phyloP scores from a whole-genome alignment of 2,888 invertebrate genomes.

The Drosophila formosana region DNA sequence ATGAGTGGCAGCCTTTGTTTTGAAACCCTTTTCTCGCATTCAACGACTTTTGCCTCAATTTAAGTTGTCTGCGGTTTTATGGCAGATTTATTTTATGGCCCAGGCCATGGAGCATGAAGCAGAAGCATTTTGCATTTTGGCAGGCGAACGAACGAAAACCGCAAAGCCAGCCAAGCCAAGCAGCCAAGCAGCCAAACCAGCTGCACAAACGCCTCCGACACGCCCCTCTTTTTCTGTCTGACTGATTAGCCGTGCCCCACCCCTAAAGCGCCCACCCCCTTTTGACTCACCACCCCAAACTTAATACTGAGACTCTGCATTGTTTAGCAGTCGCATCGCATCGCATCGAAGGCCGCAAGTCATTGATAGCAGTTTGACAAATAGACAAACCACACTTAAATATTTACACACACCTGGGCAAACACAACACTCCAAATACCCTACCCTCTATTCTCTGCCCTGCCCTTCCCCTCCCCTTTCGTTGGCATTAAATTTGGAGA shows the following conservation, averaged over 20 bases:
- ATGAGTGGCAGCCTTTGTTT: constrained; percentile 14
- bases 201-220: background rate
- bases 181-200: background rate
- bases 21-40: constrained; percentile 7
- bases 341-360: constrained; percentile 29
- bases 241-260: background rate
- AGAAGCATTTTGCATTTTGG: background rate
- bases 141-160: constrained; percentile 1
- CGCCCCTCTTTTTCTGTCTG: background rate
- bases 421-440: constrained; percentile 7
- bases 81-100: constrained; percentile 41
- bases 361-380: constrained; percentile 61
- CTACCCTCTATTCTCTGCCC: background rate
- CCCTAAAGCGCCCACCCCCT: background rate
- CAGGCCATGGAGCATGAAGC: background rate
- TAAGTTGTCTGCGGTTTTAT: constrained; percentile 44
- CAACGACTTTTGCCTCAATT: constrained; percentile 31
- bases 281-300: background rate
- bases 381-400: constrained; percentile 44
- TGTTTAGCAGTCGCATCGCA: constrained; percentile 19
- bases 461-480: background rate
- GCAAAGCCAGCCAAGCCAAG: background rate
- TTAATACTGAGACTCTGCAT: background rate
- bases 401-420: constrained; percentile 52
- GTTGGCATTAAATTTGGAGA: background rate